These are phyloP conservation scores for Hypomecis punctinalis DNA, from an alignment of 2,888 invertebrate species.

Conservation along the genomic window DNA sequence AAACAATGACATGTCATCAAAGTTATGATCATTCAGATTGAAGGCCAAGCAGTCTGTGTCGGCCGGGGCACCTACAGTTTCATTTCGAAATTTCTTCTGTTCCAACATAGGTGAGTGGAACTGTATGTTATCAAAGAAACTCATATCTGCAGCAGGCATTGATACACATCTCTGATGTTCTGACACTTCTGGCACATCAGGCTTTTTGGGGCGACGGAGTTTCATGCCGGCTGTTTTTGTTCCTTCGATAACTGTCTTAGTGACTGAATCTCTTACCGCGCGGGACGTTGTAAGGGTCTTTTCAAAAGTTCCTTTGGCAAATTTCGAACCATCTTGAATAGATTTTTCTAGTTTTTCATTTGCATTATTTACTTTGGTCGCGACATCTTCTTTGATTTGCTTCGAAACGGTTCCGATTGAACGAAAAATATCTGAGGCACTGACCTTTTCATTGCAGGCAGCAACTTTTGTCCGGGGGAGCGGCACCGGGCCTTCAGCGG, in stretches of 20 bases:
- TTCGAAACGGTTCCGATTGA: constrained; percentile 84
- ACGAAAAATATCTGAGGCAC: constrained; percentile 76
- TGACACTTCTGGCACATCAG: constrained; percentile 50
- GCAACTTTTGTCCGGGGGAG: constrained; percentile 78
- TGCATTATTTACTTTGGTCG: constrained; percentile 77
- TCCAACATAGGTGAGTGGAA: constrained; percentile 86
- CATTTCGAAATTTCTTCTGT: constrained; percentile 67
- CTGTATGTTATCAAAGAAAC: constrained; percentile 87
- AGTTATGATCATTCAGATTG: constrained; percentile 62
- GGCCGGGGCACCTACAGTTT: constrained; percentile 44
- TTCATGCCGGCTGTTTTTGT: constrained; percentile 85
- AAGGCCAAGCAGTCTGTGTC: constrained; percentile 56
- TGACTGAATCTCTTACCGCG: constrained; percentile 80
- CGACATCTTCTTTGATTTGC: constrained; percentile 84
- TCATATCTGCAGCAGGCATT: constrained; percentile 83
- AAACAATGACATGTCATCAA: constrained; percentile 72
- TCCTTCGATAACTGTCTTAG: constrained; percentile 87
- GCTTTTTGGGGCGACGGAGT: constrained; percentile 65
- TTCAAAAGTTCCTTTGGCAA: constrained; percentile 78
- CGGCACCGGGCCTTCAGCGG: constrained; percentile 77
- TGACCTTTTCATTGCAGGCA: constrained; percentile 59
- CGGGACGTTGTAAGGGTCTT: constrained; percentile 79
- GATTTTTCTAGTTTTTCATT: constrained; percentile 74
- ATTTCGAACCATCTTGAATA: constrained; percentile 69
- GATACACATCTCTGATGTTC: constrained; percentile 80